Base-by-base conservation (phyloP, 1,140 invertebrate species). In the Aplysia californica region DNA sequence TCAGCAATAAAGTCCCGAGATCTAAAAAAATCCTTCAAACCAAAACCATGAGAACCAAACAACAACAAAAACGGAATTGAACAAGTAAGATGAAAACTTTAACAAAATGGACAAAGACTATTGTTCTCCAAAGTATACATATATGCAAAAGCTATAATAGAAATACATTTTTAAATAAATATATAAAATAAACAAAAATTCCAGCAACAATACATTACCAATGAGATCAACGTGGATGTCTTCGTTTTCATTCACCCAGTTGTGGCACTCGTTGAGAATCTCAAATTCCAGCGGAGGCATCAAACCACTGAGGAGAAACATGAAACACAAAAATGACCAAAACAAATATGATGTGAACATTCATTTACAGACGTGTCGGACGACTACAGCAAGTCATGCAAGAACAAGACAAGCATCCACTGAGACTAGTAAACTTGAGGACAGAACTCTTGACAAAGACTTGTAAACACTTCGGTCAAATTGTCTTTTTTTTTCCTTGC, bases 161-260 rank as follows among this genome's bases (percentile, higher is more conserved):
- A n/a, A n/a, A n/a, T n/a, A n/a, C n/a, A n/a, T n/a, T n/a, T n/a
- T n/a, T n/a, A n/a, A n/a, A n/a, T n/a, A n/a, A n/a, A n/a, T n/a
- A n/a, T n/a, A n/a, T n/a, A n/a, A n/a, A n/a, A n/a, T n/a, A n/a
- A n/a, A n/a, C n/a, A n/a, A n/a, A n/a, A n/a, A n/a, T n/a, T n/a
- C n/a, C n/a, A n/a, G n/a, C n/a, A n/a, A n/a, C n/a, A n/a, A n/a
- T n/a, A n/a, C n/a, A n/a, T 61, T 41, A 73, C 70, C 70, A 3
- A 73, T 61, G 3, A 73, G 58, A 36, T 73, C 70, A 36, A 64
- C 55, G n/a, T 41, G 2, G 23, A 73, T 41, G 20, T 73, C 70
- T 29, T 73, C 56, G 23, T 73, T 4, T 21, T 36, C n/a, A 18
- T 39, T 23, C 1, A 64, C 3, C 55, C 58, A 73, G 4, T 6